Evolutionary conservation across 2,113 vertebrate species (phyloP), one percentile per base, ranked within the genome.

Genomic region (Lucifuga dentata): DNA sequence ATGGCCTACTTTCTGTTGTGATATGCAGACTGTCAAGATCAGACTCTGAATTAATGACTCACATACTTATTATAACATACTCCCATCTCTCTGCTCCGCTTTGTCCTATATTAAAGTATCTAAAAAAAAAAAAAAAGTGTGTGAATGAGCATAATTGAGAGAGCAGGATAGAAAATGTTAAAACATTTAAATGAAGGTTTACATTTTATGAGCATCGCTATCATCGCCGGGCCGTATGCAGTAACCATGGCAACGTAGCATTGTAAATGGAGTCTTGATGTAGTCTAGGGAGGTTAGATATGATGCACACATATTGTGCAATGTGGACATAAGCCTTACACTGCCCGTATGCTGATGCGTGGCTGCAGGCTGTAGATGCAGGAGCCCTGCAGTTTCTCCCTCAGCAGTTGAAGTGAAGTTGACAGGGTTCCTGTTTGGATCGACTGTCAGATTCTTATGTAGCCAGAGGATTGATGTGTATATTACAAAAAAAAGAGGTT

Each of bases 1-100:
- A 7, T 65, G 84, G 63, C 80, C 80, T 73, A 70, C 67, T 86
- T 70, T 63, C 60, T 17, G n/a, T 5, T 17, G 29, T 55, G 52
- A 72, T 63, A 60, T 26, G 0, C 52, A 51, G 19, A 43, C 69
- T 52, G 61, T 67, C 24, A 16, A 17, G 38, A 43, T 59, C 72
- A 57, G 38, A 46, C 45, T 3, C 26, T 21, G 62, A 78, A 63
- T 66, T 69, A 72, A 76, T 44, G 23, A 15, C n/a, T 19, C 5
- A 5, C 7, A 40, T 29, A 40, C n/a, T 15, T 40, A n/a, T 56
- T 11, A 57, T 17, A 29, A 9, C 11, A 0, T 20, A 11, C 23
- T 29, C 38, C 12, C 17, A 8, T 8, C 7, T 41, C 6, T 29
- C n/a, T n/a, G n/a, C n/a, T n/a, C n/a, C n/a, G 13, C 19, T 26